These are phyloP conservation scores for Pollenia griseotomentosa DNA, from an alignment of 2,888 invertebrate genomes.

Conservation along the genomic window DNA sequence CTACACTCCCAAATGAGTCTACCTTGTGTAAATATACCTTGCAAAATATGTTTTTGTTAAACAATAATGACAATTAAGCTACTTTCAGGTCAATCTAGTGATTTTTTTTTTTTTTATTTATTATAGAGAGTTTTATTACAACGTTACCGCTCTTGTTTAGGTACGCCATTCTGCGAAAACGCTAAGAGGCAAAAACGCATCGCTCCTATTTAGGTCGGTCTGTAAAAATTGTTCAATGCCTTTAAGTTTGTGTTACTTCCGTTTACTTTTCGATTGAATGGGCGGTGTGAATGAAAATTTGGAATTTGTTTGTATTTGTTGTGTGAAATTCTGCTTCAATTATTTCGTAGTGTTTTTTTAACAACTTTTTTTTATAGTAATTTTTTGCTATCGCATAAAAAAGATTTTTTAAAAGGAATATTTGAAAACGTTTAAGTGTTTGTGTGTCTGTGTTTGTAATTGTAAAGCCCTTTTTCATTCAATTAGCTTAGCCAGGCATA, in stretches of 20 bases:
- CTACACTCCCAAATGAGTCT: too few species aligned
- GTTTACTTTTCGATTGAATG: constrained; percentile 21
- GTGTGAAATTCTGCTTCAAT: constrained; percentile 40
- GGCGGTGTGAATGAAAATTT: constrained; percentile 30
- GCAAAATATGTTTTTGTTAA: too few species aligned
- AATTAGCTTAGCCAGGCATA: constrained; percentile 65
- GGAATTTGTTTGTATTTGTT: not conserved
- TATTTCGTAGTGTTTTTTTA: constrained; percentile 19
- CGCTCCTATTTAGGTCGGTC: not conserved
- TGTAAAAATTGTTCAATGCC: not conserved
- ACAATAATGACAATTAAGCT: too few species aligned
- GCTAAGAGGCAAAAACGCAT: too few species aligned
- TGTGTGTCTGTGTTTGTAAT: constrained; percentile 9
- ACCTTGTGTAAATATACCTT: too few species aligned
- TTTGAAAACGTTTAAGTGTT: not conserved
- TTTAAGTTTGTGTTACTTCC: not conserved
- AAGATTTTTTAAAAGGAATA: constrained; percentile 24
- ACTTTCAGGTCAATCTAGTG: too few species aligned
- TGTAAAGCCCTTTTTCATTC: constrained; percentile 62
- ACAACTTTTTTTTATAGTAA: not conserved
- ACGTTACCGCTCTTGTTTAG: too few species aligned
- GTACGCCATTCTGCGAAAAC: too few species aligned
- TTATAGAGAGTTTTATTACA: too few species aligned
- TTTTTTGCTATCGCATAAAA: too few species aligned
- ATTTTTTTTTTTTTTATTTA: too few species aligned